These are phyloP conservation scores for Xestia sexstrigata DNA, from an alignment of 2,888 invertebrate species.

Conservation along the genomic window DNA sequence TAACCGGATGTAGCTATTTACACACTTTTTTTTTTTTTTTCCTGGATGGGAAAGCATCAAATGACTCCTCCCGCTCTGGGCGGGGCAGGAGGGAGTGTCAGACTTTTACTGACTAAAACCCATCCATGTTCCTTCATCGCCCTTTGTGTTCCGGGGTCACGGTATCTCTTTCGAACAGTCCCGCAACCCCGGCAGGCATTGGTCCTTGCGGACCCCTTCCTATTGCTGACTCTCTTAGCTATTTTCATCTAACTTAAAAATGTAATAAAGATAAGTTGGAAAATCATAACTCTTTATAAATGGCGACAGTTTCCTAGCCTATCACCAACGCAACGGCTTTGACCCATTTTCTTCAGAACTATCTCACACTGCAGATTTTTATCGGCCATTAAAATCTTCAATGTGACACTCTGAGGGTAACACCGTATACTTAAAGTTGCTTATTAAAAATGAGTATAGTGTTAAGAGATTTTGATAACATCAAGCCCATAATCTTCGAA, in stretches of 20 bases:
- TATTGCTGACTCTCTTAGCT: too few relatives aligned
- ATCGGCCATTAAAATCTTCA: slow-evolving; percentile 59
- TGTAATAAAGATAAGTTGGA: slow-evolving; percentile 41
- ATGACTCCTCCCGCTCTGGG: too few relatives aligned
- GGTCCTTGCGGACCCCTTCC: too few relatives aligned
- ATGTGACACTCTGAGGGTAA: slow-evolving; percentile 12
- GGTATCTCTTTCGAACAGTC: too few relatives aligned
- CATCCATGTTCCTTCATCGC: too few relatives aligned
- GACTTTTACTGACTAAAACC: too few relatives aligned
- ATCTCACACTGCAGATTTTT: slow-evolving; percentile 49
- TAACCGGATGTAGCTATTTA: too few relatives aligned
- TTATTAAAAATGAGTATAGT: slow-evolving; percentile 44
- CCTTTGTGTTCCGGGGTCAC: too few relatives aligned
- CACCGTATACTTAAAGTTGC: slow-evolving; percentile 9
- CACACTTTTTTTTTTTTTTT: too few relatives aligned
- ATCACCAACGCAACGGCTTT: slow-evolving; percentile 42
- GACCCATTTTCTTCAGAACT: slow-evolving; percentile 53
- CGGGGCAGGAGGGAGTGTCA: too few relatives aligned
- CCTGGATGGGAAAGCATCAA: too few relatives aligned
- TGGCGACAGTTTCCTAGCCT: slow-evolving; percentile 32
- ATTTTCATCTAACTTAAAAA: slow-evolving; percentile 34
- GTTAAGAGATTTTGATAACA: neutral
- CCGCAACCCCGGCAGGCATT: too few relatives aligned
- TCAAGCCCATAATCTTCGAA: neutral
- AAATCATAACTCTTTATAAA: slow-evolving; percentile 51